Percentiles rank a stretch among this genome's conserved stretches.
Conservation (phyloP, 2,888 invertebrate genomes). For the Phymatocera aterrima region DNA sequence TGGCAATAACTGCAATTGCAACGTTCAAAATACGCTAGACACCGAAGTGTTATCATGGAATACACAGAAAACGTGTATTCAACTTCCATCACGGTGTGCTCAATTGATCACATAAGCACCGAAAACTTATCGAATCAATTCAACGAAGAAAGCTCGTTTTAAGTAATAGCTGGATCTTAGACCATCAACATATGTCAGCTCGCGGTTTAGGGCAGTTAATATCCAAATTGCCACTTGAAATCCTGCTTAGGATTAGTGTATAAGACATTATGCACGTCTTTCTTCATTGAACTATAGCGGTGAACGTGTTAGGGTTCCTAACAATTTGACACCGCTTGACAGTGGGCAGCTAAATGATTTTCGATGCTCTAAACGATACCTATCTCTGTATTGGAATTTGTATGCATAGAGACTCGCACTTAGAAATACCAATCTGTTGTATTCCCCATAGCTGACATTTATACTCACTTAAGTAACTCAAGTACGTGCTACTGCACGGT, state of each 20-base stretch:
- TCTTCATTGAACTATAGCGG: neutral
- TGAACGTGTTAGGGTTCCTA: neutral
- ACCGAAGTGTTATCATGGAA: neutral
- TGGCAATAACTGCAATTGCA: neutral
- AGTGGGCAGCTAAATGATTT: neutral
- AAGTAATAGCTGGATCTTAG: neutral
- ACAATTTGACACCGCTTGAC: neutral
- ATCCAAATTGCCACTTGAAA: neutral
- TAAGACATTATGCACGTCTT: neutral
- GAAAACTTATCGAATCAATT: neutral
- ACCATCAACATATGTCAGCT: neutral
- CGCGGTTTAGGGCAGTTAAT: neutral
- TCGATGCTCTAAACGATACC: neutral
- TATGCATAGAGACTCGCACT: too few species aligned
- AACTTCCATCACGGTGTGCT: neutral
- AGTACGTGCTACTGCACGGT: too few species aligned
- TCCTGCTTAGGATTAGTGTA: neutral
- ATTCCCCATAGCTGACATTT: too few species aligned
- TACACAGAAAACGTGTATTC: neutral
- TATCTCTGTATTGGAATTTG: neutral
- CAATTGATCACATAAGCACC: neutral
- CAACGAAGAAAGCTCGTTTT: neutral
- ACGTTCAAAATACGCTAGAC: neutral
- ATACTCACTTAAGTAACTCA: too few species aligned
- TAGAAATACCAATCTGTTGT: too few species aligned